These are phyloP conservation scores for Leptinotarsa tumamoca DNA, from an alignment of 2,888 invertebrate genomes.

Conservation along the genomic window DNA sequence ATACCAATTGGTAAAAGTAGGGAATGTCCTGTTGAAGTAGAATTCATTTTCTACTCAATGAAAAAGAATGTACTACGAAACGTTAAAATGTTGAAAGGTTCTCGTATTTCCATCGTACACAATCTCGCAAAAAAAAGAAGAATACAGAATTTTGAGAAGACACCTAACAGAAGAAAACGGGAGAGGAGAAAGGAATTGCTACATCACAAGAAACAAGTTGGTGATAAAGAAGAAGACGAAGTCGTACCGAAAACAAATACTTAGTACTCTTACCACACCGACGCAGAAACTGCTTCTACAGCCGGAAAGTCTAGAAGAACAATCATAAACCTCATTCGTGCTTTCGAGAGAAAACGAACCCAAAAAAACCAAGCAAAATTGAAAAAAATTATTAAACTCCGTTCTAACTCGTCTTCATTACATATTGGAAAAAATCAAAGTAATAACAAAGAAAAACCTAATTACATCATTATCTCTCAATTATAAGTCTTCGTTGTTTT, in stretches of 20 bases:
- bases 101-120: conserved; percentile 21
- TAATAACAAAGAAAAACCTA: conserved; percentile 4
- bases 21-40: conserved; percentile 18
- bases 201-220: conserved; percentile 22
- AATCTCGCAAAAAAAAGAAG: conserved; percentile 23
- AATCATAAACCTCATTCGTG: conserved; percentile 14
- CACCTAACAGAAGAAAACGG: conserved; percentile 15
- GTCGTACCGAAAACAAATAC: conserved; percentile 22
- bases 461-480: conserved; percentile 8
- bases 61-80: conserved; percentile 24
- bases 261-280: conserved; percentile 18
- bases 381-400: conserved; percentile 21
- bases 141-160: conserved; percentile 23
- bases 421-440: conserved; percentile 23
- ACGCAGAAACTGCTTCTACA: conserved; percentile 23
- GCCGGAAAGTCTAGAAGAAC: conserved; percentile 16
- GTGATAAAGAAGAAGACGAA: conserved; percentile 22
- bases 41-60: conserved; percentile 16
- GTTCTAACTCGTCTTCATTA: conserved; percentile 22
- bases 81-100: conserved; percentile 23
- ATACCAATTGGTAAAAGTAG: conserved; percentile 22
- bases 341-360: conserved; percentile 24
- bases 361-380: conserved; percentile 17
- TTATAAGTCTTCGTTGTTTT: conserved; percentile 12
- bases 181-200: conserved; percentile 25